A percentile compares a stretch with the other conserved stretches of the same genome.
Conservation (phyloP, 1,140 invertebrate genomes). For the Drosophila sulfurigaster region DNA sequence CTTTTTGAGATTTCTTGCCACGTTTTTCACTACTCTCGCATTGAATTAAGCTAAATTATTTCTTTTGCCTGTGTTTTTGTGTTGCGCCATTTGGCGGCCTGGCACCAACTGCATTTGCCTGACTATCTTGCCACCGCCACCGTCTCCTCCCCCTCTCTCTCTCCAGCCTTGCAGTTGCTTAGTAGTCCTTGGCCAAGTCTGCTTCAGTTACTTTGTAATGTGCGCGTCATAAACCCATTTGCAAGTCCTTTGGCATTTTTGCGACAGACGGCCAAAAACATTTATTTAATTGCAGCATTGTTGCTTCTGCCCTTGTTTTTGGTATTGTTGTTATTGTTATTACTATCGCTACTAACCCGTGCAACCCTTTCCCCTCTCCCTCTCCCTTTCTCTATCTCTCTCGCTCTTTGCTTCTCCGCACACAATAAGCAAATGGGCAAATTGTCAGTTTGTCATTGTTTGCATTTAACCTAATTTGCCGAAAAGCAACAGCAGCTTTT, state of each 20-base stretch:
- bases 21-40: slow-evolving; percentile 45
- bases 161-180: not conserved
- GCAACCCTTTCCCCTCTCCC: not conserved
- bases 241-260: slow-evolving; percentile 44
- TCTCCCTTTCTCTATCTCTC: not conserved
- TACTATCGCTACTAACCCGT: not conserved
- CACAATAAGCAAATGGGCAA: slow-evolving; percentile 31
- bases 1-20: not conserved
- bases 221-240: slow-evolving; percentile 47
- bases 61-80: slow-evolving; percentile 61
- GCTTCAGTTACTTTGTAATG: slow-evolving; percentile 32
- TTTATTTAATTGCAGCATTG: slow-evolving; percentile 59
- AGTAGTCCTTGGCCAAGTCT: not conserved
- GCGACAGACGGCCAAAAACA: slow-evolving; percentile 48
- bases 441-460: slow-evolving; percentile 65
- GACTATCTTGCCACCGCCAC: slow-evolving; percentile 2
- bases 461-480: slow-evolving; percentile 69
- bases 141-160: not conserved
- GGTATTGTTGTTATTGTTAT: slow-evolving; percentile 11
- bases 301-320: slow-evolving; percentile 31
- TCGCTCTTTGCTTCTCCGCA: no score
- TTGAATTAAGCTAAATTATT: slow-evolving; percentile 79
- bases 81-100: slow-evolving; percentile 40
- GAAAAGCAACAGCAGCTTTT: slow-evolving; percentile 36
- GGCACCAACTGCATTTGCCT: slow-evolving; percentile 64